Base-by-base conservation (phyloP, 2,113 vertebrate genomes). In the Corythoichthys intestinalis region DNA sequence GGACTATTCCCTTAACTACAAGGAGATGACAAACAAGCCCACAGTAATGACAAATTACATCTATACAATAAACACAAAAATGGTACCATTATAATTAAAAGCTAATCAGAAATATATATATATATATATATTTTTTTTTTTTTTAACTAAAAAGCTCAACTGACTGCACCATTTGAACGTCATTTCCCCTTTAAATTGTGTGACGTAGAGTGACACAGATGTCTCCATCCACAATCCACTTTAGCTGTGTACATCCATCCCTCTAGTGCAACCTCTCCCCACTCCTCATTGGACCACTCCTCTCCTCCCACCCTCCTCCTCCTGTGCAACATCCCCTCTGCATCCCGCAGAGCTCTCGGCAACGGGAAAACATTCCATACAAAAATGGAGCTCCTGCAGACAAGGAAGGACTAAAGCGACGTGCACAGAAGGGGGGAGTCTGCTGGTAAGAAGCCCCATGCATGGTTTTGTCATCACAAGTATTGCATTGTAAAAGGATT, bases 171-270 rank as follows among this genome's bases (percentile, higher is more conserved):
- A 61, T 41, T 0, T 34, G 1, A 17, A 37, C 17, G 66, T 61
- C 17, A 64, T 85, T 81, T 65, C 79, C 77, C 85, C 91, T 91
- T 89, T 87, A 92, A 67, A 71, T 35, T 53, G 46, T 4, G 59
- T 61, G 59, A 61, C 59, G 82, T 88, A 64, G 67, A 67, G 60
- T 85, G 83, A 89, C 85, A 86, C 77, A 76, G 67, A 77, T 67
- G 85, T 76, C 74, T 75, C 71, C 54, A 52, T 80, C 70, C 75
- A 47, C 54, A 39, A 67, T 69, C 65, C 65, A 71, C 71, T 71
- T 37, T 34, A 6, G 56, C 12, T 56, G 77, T 67, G 56, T 65
- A 47, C 15, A 35, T 65, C 47, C 70, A 54, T 34, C 73, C 67
- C 65, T 66, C 69, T 63, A 69, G 65, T 52, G 66, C 70, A 71